Conservation (phyloP, 2,797 vertebrate species). For the Schizothorax lantsangensis region DNA sequence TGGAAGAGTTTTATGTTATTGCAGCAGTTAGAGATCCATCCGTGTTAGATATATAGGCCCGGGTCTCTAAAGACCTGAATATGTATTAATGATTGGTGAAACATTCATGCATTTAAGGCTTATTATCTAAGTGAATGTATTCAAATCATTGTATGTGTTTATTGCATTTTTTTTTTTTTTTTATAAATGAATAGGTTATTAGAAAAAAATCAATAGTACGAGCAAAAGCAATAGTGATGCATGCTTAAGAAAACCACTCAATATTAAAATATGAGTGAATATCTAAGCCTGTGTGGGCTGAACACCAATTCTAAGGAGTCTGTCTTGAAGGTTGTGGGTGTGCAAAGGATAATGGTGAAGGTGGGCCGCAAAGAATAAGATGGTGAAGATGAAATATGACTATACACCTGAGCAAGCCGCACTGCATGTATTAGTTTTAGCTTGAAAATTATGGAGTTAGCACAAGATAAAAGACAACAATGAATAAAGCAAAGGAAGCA, state of each 20-base stretch:
- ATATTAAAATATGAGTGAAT: slow-evolving; percentile 9
- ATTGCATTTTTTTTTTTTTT: background rate
- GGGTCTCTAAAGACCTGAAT: background rate
- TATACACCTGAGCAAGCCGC: background rate
- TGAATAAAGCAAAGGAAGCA: background rate
- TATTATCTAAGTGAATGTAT: background rate
- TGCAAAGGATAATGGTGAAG: slow-evolving; percentile 24
- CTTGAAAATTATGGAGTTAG: background rate
- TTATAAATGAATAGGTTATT: background rate
- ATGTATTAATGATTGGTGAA: background rate
- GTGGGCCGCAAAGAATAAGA: slow-evolving; percentile 19
- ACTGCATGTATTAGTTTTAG: background rate
- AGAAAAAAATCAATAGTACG: background rate
- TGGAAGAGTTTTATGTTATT: background rate
- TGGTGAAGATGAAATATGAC: slow-evolving; percentile 20
- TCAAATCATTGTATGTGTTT: background rate
- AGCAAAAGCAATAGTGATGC: background rate
- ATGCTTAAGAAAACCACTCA: slow-evolving; percentile 1
- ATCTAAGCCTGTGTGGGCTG: slow-evolving; percentile 15
- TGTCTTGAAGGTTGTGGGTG: slow-evolving; percentile 6
- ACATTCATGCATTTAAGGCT: background rate
- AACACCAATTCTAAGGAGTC: background rate
- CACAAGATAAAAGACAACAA: slow-evolving; percentile 16
- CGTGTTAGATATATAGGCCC: background rate
- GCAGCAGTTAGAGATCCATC: too few relatives aligned